phyloP scores from a whole-genome alignment of 1,140 invertebrate genomes.

The Aphelinus certus region DNA sequence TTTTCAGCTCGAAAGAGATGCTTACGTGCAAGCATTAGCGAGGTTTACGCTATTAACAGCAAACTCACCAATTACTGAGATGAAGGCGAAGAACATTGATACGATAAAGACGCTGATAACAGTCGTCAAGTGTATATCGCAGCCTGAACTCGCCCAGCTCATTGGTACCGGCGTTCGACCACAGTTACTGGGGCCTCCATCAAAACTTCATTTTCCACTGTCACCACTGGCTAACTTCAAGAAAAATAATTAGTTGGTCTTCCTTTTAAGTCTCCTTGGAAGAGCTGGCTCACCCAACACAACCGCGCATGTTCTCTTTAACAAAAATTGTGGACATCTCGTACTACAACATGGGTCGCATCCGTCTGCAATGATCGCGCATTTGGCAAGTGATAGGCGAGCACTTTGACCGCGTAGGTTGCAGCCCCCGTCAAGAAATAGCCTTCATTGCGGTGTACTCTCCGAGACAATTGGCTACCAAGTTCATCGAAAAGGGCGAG shows the following conservation, averaged over 20 bases:
- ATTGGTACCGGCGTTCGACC: slow-evolving; percentile 93
- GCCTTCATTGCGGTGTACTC: slow-evolving; percentile 99
- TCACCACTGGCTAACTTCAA: slow-evolving; percentile 61
- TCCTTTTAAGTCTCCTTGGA: slow-evolving; percentile 86
- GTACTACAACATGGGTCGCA: slow-evolving; percentile 99
- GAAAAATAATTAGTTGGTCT: too few species aligned
- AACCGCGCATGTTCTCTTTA: slow-evolving; percentile 96
- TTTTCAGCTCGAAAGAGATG: slow-evolving; percentile 88
- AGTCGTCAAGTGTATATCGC: slow-evolving; percentile 98
- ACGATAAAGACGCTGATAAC: slow-evolving; percentile 99
- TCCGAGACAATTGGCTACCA: slow-evolving; percentile 95
- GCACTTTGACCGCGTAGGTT: slow-evolving; percentile 92
- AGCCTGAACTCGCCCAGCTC: slow-evolving; percentile 95
- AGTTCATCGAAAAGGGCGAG: slow-evolving; percentile 99
- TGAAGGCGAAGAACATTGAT: slow-evolving; percentile 99
- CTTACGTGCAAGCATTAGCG: slow-evolving; percentile 97
- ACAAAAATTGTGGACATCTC: slow-evolving; percentile 99
- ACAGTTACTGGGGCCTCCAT: slow-evolving; percentile 76
- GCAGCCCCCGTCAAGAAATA: slow-evolving; percentile 95
- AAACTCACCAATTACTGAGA: slow-evolving; percentile 96
- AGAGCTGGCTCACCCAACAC: slow-evolving; percentile 85
- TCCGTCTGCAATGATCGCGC: slow-evolving; percentile 97
- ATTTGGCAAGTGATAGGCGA: slow-evolving; percentile 96
- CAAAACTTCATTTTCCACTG: slow-evolving; percentile 60
- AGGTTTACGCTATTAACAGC: slow-evolving; percentile 94